A percentile compares a stretch with the other conserved stretches of the same genome.
Conservation (phyloP, 2,888 invertebrate genomes). For the Eristalis intricaria region DNA sequence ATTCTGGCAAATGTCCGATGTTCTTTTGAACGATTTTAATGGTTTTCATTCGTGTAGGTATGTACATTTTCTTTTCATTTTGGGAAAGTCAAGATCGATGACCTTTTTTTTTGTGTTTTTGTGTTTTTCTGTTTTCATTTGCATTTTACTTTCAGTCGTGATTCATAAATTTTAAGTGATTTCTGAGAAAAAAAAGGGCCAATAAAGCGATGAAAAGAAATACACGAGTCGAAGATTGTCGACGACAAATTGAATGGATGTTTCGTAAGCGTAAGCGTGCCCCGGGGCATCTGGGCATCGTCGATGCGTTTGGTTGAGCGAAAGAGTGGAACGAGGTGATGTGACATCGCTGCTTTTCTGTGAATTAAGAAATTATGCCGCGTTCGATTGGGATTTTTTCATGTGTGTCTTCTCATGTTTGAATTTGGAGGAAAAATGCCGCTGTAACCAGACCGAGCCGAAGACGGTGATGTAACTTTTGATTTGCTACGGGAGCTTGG, state of each 20-base stretch:
- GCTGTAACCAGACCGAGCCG: not conserved
- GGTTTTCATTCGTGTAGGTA: slow-evolving; percentile 10
- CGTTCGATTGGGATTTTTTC: not conserved
- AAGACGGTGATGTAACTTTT: not conserved
- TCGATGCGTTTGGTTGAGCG: not conserved
- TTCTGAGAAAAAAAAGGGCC: slow-evolving; percentile 25
- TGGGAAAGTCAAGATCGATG: slow-evolving; percentile 63
- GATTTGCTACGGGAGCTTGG: not conserved
- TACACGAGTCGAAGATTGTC: not conserved
- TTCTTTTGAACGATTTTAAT: slow-evolving; percentile 24
- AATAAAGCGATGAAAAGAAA: not conserved
- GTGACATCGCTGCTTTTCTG: not conserved
- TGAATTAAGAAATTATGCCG: not conserved
- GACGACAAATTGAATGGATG: slow-evolving; percentile 12
- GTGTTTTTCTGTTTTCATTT: slow-evolving; percentile 35
- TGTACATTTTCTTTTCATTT: slow-evolving; percentile 11
- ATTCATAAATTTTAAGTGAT: slow-evolving; percentile 24
- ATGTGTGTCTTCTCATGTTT: not conserved
- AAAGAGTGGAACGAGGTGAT: not conserved
- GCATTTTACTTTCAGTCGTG: slow-evolving; percentile 48
- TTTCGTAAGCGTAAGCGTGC: slow-evolving; percentile 35
- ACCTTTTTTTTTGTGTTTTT: slow-evolving; percentile 20
- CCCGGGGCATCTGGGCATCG: not conserved
- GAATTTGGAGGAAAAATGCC: not conserved
- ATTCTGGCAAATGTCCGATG: slow-evolving; percentile 48